A percentile compares a stretch with the other conserved stretches of the same genome.
Evolutionary conservation across 2,888 invertebrate species (phyloP).

Genomic region (Catocala sponsa): DNA sequence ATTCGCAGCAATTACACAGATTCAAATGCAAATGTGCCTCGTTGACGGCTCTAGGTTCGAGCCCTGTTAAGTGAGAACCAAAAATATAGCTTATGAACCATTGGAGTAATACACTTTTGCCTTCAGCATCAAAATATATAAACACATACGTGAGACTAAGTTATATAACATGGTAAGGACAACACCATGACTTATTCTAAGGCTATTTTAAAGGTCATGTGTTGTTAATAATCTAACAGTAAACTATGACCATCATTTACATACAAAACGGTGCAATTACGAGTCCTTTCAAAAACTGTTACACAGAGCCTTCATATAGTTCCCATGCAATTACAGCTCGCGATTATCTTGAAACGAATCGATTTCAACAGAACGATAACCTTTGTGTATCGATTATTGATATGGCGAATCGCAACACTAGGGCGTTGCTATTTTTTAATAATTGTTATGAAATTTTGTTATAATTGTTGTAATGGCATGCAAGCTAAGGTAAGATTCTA

Average conservation of each 20-base stretch:
- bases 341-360: slow-evolving; percentile 47
- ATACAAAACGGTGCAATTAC: neutral
- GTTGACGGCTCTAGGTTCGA: too few relatives aligned
- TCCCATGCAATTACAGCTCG: slow-evolving; percentile 37
- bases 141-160: too few relatives aligned
- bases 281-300: slow-evolving; percentile 10
- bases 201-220: too few relatives aligned
- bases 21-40: too few relatives aligned
- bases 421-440: slow-evolving; percentile 5
- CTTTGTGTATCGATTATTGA: slow-evolving; percentile 39
- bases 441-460: slow-evolving; percentile 6
- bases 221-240: neutral
- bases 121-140: too few relatives aligned
- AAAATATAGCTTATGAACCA: too few relatives aligned
- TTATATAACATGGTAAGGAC: too few relatives aligned
- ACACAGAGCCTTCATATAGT: slow-evolving; percentile 10
- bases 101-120: too few relatives aligned
- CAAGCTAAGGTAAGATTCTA: neutral
- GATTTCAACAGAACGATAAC: slow-evolving; percentile 45
- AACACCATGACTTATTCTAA: too few relatives aligned
- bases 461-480: neutral
- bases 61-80: too few relatives aligned
- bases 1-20: too few relatives aligned
- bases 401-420: slow-evolving; percentile 13
- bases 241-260: neutral